Conservation (phyloP, 2,113 vertebrate genomes). For the Vidua macroura region DNA sequence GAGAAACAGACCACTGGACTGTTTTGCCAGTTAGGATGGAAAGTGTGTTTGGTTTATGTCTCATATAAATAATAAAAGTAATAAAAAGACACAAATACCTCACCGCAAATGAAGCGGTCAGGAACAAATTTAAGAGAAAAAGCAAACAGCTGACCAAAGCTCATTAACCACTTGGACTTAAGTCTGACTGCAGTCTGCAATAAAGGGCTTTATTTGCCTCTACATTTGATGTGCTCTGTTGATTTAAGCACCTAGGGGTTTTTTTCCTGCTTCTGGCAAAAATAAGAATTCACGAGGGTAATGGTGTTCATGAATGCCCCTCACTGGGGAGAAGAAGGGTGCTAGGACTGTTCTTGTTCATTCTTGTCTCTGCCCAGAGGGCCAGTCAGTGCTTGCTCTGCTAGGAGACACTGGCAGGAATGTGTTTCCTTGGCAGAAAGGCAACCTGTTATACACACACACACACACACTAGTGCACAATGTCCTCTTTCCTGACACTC, state of each 20-base stretch:
- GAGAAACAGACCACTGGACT: conserved; percentile 26
- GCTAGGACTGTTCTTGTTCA: not conserved
- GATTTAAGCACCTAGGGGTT: not conserved
- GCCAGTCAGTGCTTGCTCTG: not conserved
- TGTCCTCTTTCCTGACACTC: not conserved
- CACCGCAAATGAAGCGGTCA: not conserved
- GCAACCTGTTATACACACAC: not conserved
- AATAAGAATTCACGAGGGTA: not conserved
- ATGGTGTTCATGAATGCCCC: accelerated
- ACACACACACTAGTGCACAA: not conserved
- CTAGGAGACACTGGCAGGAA: not conserved
- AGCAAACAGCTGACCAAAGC: conserved; percentile 37
- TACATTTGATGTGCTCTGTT: not conserved
- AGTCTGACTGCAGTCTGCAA: not conserved
- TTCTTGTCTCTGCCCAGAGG: not conserved
- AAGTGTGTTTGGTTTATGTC: conserved; percentile 45
- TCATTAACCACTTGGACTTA: not conserved
- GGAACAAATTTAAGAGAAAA: conserved; percentile 37
- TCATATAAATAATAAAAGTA: conserved; percentile 49
- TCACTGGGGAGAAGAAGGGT: not conserved
- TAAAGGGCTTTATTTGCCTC: not conserved
- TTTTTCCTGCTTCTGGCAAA: not conserved
- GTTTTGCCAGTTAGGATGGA: conserved; percentile 9
- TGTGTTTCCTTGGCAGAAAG: conserved; percentile 17
- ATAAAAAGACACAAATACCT: conserved; percentile 45